Evolutionary conservation across 2,113 vertebrate species (phyloP).

Genomic region (Cynopterus brachyotis): DNA sequence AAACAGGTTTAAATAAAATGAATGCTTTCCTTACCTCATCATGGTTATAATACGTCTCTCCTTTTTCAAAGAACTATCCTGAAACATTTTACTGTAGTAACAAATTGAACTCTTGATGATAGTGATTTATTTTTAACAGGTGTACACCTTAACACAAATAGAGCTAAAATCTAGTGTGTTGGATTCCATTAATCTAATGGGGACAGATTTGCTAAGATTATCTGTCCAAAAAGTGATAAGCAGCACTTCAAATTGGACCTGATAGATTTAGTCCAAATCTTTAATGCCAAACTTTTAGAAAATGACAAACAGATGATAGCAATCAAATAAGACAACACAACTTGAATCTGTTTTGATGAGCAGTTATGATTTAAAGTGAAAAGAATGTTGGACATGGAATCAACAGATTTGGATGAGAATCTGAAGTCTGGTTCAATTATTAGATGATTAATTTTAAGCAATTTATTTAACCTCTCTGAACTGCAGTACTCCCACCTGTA

Average conservation of each 20-base stretch:
- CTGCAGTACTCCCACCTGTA: neutral
- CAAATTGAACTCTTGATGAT: neutral
- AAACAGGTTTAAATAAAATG: neutral
- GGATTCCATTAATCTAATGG: neutral
- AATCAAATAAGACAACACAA: neutral
- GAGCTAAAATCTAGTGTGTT: neutral
- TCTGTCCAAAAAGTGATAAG: neutral
- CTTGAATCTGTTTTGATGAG: neutral
- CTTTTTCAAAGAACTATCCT: neutral
- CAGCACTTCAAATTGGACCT: neutral
- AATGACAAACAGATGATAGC: conserved; percentile 32
- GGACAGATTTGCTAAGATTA: neutral
- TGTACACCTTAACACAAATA: neutral
- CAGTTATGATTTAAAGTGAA: neutral
- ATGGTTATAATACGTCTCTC: neutral
- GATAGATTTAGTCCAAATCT: neutral
- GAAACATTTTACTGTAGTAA: neutral
- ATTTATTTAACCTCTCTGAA: neutral
- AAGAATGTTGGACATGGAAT: neutral
- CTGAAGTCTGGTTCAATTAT: neutral
- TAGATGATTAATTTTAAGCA: neutral
- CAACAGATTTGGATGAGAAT: neutral
- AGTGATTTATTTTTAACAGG: neutral
- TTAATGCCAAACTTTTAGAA: neutral
- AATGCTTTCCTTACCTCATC: neutral